phyloP scores from a whole-genome alignment of 2,113 vertebrate species.

The Regulus satrapa region DNA sequence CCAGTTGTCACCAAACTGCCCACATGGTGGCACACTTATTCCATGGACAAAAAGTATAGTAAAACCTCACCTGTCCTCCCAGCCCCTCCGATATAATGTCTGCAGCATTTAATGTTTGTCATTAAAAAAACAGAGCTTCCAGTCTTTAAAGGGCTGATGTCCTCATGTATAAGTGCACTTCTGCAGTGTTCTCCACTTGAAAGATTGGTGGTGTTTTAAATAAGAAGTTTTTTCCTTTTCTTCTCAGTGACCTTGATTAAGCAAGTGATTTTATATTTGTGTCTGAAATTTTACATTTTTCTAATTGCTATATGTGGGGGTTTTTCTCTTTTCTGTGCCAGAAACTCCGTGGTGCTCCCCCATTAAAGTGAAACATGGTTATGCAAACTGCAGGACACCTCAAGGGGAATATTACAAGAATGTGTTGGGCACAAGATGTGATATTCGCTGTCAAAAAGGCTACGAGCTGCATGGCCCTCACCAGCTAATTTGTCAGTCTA shows the following conservation, averaged over 20 bases:
- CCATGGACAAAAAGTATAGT: background rate
- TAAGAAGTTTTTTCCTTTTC: background rate
- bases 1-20: background rate
- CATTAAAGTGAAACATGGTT: constrained; percentile 91
- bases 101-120: background rate
- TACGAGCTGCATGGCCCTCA: constrained; percentile 84
- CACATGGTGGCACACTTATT: constrained; percentile 65
- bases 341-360: constrained; percentile 93
- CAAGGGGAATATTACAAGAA: constrained; percentile 86
- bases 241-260: background rate
- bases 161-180: background rate
- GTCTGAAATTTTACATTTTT: background rate
- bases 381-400: constrained; percentile 87
- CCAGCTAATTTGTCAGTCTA: constrained; percentile 89
- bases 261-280: background rate
- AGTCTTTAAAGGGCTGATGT: background rate
- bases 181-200: background rate
- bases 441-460: constrained; percentile 90
- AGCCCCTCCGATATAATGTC: background rate
- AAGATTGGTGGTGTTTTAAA: background rate
- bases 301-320: background rate
- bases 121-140: background rate
- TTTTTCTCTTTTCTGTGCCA: constrained; percentile 64
- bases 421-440: constrained; percentile 87
- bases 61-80: accelerated